phyloP scores from a whole-genome alignment of 2,113 vertebrate species.

The Lepisosteus oculatus region DNA sequence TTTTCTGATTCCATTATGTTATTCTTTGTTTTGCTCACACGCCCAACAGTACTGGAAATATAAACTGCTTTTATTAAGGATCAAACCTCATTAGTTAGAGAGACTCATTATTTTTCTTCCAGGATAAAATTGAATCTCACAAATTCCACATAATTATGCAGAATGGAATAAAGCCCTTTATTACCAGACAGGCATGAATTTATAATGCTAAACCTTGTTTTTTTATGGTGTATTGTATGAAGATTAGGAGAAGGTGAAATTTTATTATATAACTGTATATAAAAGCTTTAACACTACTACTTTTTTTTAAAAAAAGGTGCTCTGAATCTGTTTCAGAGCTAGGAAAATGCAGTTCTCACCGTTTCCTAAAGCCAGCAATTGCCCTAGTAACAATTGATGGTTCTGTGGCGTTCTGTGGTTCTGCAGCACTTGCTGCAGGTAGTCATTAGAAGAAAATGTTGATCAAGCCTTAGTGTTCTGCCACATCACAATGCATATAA shows the following conservation, averaged over 20 bases:
- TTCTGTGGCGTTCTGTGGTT: no score
- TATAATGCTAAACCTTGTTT: constrained; percentile 29
- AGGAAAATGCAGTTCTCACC: no score
- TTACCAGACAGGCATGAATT: constrained; percentile 29
- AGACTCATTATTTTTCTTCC: constrained; percentile 22
- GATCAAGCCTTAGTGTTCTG: no score
- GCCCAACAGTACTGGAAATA: constrained; percentile 25
- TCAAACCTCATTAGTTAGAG: constrained; percentile 37
- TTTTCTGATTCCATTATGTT: constrained; percentile 34
- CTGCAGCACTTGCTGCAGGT: no score
- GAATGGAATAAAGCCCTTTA: constrained; percentile 39
- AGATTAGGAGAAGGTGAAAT: constrained; percentile 25
- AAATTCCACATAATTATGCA: constrained; percentile 32
- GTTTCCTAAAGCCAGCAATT: no score
- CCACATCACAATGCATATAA: no score
- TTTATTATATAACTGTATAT: background rate
- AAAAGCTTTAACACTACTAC: background rate
- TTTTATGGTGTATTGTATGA: constrained; percentile 23
- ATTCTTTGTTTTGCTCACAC: constrained; percentile 33
- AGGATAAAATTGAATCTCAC: constrained; percentile 35
- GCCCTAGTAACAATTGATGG: no score
- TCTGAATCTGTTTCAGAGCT: no score
- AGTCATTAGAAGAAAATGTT: no score
- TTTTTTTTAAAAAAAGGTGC: no score
- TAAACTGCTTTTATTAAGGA: constrained; percentile 40